These are phyloP conservation scores for Noctua janthina DNA, from an alignment of 2,888 invertebrate genomes.

Conservation along the genomic window DNA sequence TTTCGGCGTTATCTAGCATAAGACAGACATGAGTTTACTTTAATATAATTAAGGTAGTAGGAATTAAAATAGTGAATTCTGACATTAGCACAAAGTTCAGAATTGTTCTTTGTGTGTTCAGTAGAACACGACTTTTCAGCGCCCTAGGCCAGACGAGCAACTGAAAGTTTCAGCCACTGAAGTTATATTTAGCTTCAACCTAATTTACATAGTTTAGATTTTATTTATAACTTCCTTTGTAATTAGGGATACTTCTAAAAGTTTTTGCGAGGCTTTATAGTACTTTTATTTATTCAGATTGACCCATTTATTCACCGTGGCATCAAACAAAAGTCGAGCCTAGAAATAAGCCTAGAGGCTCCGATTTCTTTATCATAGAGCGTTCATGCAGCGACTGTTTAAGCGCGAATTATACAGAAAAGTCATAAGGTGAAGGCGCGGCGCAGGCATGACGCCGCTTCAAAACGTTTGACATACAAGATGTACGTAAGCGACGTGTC, in stretches of 20 bases:
- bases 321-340: neutral
- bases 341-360: neutral
- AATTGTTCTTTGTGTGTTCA: neutral
- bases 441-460: too few species aligned
- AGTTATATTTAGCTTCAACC: conserved; percentile 19
- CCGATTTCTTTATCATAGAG: neutral
- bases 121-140: neutral
- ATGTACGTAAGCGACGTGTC: too few species aligned
- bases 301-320: neutral
- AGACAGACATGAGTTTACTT: too few species aligned
- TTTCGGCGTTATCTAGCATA: too few species aligned
- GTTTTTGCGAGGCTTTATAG: neutral
- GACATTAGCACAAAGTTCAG: neutral
- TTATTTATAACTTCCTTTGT: conserved; percentile 6
- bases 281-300: neutral
- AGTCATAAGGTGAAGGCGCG: too few species aligned
- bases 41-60: neutral
- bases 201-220: conserved; percentile 14
- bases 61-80: neutral
- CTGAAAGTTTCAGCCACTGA: conserved; percentile 8
- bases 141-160: neutral
- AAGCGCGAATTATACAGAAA: neutral
- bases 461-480: too few species aligned
- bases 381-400: neutral
- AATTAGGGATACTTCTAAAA: conserved; percentile 8